These are phyloP conservation scores for Epistrophella euchroma DNA, from an alignment of 2,888 invertebrate genomes.

Conservation along the genomic window DNA sequence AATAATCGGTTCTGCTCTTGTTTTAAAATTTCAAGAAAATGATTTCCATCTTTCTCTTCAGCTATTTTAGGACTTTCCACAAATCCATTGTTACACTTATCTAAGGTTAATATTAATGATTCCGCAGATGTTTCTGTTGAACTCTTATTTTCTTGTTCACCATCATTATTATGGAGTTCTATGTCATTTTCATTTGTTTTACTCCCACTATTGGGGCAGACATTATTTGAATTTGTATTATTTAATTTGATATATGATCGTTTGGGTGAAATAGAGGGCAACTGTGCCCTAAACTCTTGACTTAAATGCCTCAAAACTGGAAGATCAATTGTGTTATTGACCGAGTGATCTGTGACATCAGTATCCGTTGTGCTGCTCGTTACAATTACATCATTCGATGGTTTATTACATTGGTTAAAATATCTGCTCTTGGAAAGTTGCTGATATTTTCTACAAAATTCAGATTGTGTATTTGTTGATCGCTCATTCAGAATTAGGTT, in stretches of 20 bases:
- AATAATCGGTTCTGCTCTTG: conserved; percentile 89
- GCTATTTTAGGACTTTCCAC: not conserved
- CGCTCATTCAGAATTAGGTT: conserved; percentile 44
- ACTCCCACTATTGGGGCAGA: not conserved
- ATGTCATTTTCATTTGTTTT: conserved; percentile 1
- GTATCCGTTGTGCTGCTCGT: not conserved
- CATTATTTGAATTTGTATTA: conserved; percentile 25
- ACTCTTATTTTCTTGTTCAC: conserved; percentile 21
- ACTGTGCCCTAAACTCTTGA: conserved; percentile 93
- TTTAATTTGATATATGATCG: conserved; percentile 62
- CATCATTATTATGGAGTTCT: conserved; percentile 13
- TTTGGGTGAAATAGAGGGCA: conserved; percentile 87
- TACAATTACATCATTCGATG: conserved; percentile 70
- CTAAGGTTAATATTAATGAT: conserved; percentile 38
- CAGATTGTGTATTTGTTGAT: conserved; percentile 78
- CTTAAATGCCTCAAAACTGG: conserved; percentile 93
- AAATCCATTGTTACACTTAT: conserved; percentile 19
- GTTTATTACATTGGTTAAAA: conserved; percentile 80
- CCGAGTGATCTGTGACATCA: conserved; percentile 62
- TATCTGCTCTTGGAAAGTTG: conserved; percentile 81
- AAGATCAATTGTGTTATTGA: conserved; percentile 83
- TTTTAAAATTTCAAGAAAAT: conserved; percentile 90
- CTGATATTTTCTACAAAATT: conserved; percentile 83
- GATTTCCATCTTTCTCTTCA: conserved; percentile 87
- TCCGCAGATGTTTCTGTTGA: conserved; percentile 61